phyloP scores from a whole-genome alignment of 2,888 invertebrate genomes.

The Lysandra bellargus region DNA sequence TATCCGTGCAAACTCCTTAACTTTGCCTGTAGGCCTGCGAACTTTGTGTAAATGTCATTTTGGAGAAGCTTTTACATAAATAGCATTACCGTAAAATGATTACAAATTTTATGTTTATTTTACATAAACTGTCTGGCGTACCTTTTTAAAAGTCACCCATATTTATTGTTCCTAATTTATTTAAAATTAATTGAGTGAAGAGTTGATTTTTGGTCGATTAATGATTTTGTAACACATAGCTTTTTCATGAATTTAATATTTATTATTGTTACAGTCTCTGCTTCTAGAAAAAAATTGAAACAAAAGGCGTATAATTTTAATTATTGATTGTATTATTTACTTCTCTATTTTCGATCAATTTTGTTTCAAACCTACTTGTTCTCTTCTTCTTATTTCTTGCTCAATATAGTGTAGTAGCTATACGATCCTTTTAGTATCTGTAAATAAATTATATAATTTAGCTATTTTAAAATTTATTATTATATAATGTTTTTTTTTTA shows the following conservation, averaged over 20 bases:
- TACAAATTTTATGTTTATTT: neutral
- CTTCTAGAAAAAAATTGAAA: too few species aligned
- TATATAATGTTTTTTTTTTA: too few species aligned
- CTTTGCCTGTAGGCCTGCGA: neutral
- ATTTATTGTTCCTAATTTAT: neutral
- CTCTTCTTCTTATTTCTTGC: constrained; percentile 48
- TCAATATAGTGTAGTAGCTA: constrained; percentile 62
- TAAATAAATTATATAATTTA: constrained; percentile 42
- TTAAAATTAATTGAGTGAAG: too few species aligned
- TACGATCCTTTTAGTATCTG: constrained; percentile 67
- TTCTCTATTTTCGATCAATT: too few species aligned
- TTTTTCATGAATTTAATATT: too few species aligned
- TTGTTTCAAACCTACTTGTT: neutral
- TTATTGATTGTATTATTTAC: too few species aligned
- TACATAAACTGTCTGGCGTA: neutral
- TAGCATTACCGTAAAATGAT: neutral
- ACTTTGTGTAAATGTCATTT: neutral
- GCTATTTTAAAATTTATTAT: neutral
- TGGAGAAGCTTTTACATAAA: constrained; percentile 7
- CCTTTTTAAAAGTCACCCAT: neutral
- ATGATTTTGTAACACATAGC: too few species aligned
- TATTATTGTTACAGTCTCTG: too few species aligned
- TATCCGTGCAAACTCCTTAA: neutral
- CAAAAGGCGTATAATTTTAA: too few species aligned
- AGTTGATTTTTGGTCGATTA: too few species aligned